A percentile compares a stretch with the other conserved stretches of the same genome.
These are phyloP conservation scores for human DNA, from an alignment of 2,113 vertebrate genomes.

Conservation along the genomic window GRCh38 chr7:108258001-108258500, in stretches of 20 bases:
- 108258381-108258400: background rate
- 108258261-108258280: background rate
- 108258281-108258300: background rate
- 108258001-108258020: slow-evolving; percentile 20
- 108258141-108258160: background rate
- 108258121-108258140: background rate
- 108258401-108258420: background rate
- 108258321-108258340: background rate
- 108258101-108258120: background rate
- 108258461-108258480: background rate
- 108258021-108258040: background rate
- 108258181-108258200: background rate
- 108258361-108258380: background rate
- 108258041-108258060: background rate
- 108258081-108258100: background rate
- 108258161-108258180: background rate
- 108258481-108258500: background rate
- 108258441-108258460: background rate
- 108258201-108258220: background rate
- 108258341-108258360: background rate
- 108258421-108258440: background rate
- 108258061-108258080: background rate
- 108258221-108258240: background rate
- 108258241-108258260: background rate
- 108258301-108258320: background rate